Base-by-base conservation (phyloP, 2,797 vertebrate genomes). In the Periparus ater region DNA sequence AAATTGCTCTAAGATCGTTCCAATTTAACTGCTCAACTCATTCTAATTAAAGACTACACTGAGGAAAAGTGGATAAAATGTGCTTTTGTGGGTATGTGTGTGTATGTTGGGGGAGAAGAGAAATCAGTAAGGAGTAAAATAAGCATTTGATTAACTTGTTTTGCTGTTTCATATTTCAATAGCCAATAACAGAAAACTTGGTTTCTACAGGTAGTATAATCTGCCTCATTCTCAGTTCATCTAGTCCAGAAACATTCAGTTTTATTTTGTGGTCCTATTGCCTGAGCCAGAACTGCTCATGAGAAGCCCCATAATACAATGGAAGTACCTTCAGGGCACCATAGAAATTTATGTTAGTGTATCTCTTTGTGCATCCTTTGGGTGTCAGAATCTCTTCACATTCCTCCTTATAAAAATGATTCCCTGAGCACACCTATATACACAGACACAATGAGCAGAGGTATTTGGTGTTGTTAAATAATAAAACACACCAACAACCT, bases 301-400 rank as follows among this genome's bases (percentile, higher is more conserved):
- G n/a, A 97, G 95, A 96, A 97, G 87, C 91, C 88, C 92, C 82
- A 18, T 92, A 94, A 97, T 93, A 93, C 95, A 97, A 87, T n/a
- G 42, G 91, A 84, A 89, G 66, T 85, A 89, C 96, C 97, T 97
- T 96, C 63, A 77, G 97, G 97, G 97, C 96, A 97, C 90, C 85
- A 62, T 55, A 96, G 96, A 97, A 95, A 94, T 97, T 96, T 97
- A 96, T 97, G 96, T 96, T 97, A 94, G 89, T 94, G 42, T 97
- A 96, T 97, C 97, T 97, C 89, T 96, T 95, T 76, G 78, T 58
- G 72, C 93, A 86, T 97, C 96, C 97, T 97, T 95, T 96, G 97
- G 92, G 96, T 97, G 95, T 97, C 96, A 96, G 96, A 95, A 96
- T 95, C 89, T 97, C 91, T 97, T 76, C 8, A 81, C 87, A 96